phyloP scores from a whole-genome alignment of 2,888 invertebrate genomes.

The Machimus atricapillus region DNA sequence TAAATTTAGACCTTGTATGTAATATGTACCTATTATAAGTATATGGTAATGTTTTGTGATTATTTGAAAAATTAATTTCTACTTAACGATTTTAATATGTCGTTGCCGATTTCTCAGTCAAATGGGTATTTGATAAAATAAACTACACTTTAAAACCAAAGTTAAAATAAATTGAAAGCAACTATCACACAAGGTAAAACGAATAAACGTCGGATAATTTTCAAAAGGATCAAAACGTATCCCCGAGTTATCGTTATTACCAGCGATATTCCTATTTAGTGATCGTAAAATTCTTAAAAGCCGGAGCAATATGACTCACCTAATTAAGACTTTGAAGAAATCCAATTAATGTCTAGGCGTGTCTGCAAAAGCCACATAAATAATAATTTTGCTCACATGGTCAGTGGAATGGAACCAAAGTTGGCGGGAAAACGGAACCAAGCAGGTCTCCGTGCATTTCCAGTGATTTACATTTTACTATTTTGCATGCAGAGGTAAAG shows the following conservation, averaged over 20 bases:
- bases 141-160: no score
- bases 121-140: no score
- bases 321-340: not conserved
- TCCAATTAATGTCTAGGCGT: not conserved
- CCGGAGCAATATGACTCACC: not conserved
- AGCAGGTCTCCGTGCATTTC: not conserved
- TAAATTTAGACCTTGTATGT: no score
- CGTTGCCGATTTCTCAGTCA: no score
- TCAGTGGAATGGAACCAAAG: not conserved
- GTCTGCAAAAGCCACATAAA: not conserved
- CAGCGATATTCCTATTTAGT: not conserved
- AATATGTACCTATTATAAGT: no score
- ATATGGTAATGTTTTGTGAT: no score
- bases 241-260: not conserved
- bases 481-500: not conserved
- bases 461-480: conserved; percentile 21
- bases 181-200: not conserved
- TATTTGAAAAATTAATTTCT: no score
- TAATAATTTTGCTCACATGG: not conserved
- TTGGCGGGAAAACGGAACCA: not conserved
- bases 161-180: not conserved
- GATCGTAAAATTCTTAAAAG: not conserved
- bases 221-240: not conserved
- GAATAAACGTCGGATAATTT: not conserved
- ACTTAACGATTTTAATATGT: no score